A percentile compares a stretch with the other conserved stretches of the same genome.
Conservation (phyloP, 2,888 invertebrate genomes). For the Erpobdella octoculata region DNA sequence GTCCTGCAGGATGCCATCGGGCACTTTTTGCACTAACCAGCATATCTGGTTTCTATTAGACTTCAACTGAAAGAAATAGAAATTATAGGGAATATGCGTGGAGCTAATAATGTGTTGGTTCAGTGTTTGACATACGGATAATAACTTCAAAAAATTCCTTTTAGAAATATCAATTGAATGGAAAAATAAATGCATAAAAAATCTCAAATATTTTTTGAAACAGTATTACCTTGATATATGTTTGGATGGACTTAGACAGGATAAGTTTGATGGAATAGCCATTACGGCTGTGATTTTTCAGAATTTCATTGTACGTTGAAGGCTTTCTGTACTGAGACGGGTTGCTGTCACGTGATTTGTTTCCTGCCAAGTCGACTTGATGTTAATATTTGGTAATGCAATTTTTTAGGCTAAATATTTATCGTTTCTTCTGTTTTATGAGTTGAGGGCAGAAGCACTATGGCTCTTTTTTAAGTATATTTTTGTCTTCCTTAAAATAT, state of each 20-base stretch:
- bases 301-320: conserved; percentile 49
- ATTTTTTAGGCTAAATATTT: background rate
- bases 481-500: too few relatives aligned
- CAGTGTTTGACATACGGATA: background rate
- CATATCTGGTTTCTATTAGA: conserved; percentile 50
- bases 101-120: too few relatives aligned
- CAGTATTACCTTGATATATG: conserved; percentile 53
- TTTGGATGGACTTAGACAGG: conserved; percentile 47
- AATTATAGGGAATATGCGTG: too few relatives aligned
- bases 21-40: conserved; percentile 51
- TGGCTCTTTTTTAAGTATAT: background rate
- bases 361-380: conserved; percentile 15
- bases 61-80: conserved; percentile 50
- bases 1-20: background rate
- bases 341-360: conserved; percentile 37
- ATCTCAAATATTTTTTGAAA: too few relatives aligned
- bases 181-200: too few relatives aligned
- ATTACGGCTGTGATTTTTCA: conserved; percentile 34
- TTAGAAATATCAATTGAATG: background rate
- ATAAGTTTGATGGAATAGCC: conserved; percentile 46
- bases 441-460: background rate
- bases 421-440: too few relatives aligned
- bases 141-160: background rate
- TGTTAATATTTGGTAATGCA: background rate
- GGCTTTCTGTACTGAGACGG: conserved; percentile 53